phyloP scores from a whole-genome alignment of 2,797 vertebrate genomes.

The Protosalanx chinensis region DNA sequence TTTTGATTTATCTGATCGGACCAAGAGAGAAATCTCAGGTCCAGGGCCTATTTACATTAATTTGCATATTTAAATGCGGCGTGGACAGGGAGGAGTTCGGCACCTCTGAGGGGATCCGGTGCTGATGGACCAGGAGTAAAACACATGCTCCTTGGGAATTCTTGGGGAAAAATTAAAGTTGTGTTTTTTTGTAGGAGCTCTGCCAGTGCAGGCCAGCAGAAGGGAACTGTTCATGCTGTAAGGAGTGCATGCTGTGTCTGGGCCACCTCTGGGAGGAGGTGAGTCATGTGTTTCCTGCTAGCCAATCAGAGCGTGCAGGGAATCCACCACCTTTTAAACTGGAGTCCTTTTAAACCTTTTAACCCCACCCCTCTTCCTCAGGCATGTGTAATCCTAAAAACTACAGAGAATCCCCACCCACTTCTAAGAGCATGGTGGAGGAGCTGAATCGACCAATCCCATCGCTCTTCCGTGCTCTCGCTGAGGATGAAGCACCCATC shows the following conservation, averaged over 20 bases:
- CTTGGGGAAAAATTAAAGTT: neutral
- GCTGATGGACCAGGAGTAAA: too few relatives aligned
- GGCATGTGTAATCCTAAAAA: slow-evolving; percentile 98
- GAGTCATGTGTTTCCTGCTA: slow-evolving; percentile 60
- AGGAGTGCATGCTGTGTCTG: slow-evolving; percentile 97
- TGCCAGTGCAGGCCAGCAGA: slow-evolving; percentile 95
- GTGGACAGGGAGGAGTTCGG: too few relatives aligned
- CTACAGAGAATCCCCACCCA: slow-evolving; percentile 94
- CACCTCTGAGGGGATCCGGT: too few relatives aligned
- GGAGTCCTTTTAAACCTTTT: neutral
- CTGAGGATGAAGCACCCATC: slow-evolving; percentile 87
- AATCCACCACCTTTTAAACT: neutral
- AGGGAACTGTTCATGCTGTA: slow-evolving; percentile 96
- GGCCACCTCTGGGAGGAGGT: slow-evolving; percentile 97
- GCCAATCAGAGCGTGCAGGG: neutral
- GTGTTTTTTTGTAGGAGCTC: slow-evolving; percentile 79
- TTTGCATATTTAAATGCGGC: too few relatives aligned
- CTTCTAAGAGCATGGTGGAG: slow-evolving; percentile 97
- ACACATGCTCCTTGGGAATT: neutral
- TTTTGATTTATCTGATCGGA: too few relatives aligned
- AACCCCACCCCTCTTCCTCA: slow-evolving; percentile 41
- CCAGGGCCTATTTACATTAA: too few relatives aligned
- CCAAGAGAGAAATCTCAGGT: too few relatives aligned
- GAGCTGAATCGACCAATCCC: slow-evolving; percentile 94
- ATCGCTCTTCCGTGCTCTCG: slow-evolving; percentile 93